Evolutionary conservation across 2,888 invertebrate species (phyloP), one percentile per base, ranked within the genome.

Genomic region (Melitaea athalia): DNA sequence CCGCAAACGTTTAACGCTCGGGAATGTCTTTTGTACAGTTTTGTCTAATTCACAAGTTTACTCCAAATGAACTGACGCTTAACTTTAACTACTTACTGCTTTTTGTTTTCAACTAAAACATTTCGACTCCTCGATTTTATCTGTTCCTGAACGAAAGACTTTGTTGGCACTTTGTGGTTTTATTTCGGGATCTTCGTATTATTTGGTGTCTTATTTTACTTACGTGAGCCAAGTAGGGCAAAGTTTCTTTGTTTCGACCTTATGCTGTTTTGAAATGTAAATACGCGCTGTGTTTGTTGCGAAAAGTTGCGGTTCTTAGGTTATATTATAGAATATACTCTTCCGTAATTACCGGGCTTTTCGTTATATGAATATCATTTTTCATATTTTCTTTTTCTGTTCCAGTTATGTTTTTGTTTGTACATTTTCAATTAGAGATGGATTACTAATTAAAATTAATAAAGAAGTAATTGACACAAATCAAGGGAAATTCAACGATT

Each of bases 181-280:
- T 70, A 72, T 70, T 72, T 70, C 72, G 64, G 67, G 64, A 70
- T 72, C 72, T 70, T 65, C 64, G 72, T 70, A 72, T 72, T 72
- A 72, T 72, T 72, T 63, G 53, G 63, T 65, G 70, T 61, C 72
- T 68, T 71, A 71, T 71, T 71, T 68, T 63, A 71, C 70, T 65
- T 71, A 69, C 59, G 69, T 70, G 70, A 50, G 69, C 70, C 69
- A 72, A 72, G 69, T 72, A 31, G 72, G 63, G 49, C 72, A 65
- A 69, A 68, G 65, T 72, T 72, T 67, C 68, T 72, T 69, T 70
- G 67, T 67, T 67, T 70, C 68, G 65, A 72, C 72, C 72, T 70
- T 67, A 69, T 70, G 70, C 72, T 68, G 65, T 70, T 72, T 72
- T 72, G 70, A 72, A 72, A 72, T 72, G 72, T 72, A 72, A 72